Conservation (phyloP, 2,113 vertebrate genomes). For the Lasiurus cinereus region DNA sequence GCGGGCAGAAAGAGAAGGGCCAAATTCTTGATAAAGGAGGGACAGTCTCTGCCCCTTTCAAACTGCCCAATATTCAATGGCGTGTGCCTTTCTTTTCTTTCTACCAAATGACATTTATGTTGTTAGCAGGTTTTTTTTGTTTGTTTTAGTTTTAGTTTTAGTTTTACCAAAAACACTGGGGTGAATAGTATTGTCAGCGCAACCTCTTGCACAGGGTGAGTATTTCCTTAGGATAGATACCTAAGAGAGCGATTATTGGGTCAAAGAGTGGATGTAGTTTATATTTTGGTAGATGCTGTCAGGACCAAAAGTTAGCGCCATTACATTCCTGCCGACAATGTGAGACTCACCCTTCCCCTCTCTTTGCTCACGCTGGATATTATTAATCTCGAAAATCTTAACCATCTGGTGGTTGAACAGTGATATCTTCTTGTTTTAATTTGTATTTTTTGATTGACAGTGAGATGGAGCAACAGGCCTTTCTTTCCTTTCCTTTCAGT, state of each 20-base stretch:
- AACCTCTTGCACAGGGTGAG: neutral
- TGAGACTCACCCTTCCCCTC: neutral
- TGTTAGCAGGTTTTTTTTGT: neutral
- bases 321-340: neutral
- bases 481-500: neutral
- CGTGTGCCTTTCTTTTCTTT: conserved; percentile 15
- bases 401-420: neutral
- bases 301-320: neutral
- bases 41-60: neutral
- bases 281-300: neutral
- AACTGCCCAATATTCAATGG: neutral
- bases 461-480: neutral
- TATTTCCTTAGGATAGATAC: neutral
- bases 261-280: conserved; percentile 35
- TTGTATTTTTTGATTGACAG: conserved; percentile 36
- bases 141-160: neutral
- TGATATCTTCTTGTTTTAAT: neutral
- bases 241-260: neutral
- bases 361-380: neutral
- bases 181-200: neutral
- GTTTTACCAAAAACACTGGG: neutral
- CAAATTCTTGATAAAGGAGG: neutral
- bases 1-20: neutral
- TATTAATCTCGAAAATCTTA: conserved; percentile 55
- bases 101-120: conserved; percentile 12